phyloP scores from a whole-genome alignment of 2,888 invertebrate species.

The Notodonta dromedarius region DNA sequence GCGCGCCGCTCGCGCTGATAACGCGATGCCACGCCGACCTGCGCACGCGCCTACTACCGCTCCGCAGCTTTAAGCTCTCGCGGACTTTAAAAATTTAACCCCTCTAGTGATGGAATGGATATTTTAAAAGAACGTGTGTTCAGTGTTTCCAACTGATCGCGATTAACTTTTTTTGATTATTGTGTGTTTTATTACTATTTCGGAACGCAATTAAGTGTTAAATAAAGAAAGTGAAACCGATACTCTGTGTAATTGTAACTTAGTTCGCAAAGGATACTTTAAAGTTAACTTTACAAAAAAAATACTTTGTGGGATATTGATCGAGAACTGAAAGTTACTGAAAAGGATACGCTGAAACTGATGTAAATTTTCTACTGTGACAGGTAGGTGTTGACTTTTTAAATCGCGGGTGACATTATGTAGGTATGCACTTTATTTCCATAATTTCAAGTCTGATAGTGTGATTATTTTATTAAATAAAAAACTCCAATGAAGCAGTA shows the following conservation, averaged over 20 bases:
- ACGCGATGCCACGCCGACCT: constrained; percentile 80
- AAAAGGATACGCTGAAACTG: constrained; percentile 42
- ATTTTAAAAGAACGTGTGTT: constrained; percentile 61
- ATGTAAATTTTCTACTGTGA: constrained; percentile 39
- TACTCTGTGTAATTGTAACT: constrained; percentile 56
- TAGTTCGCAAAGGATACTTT: constrained; percentile 50
- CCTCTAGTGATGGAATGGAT: constrained; percentile 72
- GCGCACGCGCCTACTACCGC: constrained; percentile 72
- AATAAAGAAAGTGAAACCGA: constrained; percentile 67
- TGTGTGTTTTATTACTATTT: constrained; percentile 48
- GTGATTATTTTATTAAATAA: not conserved
- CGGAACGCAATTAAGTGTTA: constrained; percentile 46
- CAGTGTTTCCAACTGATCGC: constrained; percentile 60
- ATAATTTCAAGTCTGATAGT: not conserved
- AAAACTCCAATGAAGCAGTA: not conserved
- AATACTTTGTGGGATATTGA: constrained; percentile 38
- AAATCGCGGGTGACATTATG: not conserved
- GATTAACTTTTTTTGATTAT: constrained; percentile 43
- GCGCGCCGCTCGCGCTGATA: constrained; percentile 81
- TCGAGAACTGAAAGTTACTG: constrained; percentile 37
- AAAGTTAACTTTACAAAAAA: constrained; percentile 43
- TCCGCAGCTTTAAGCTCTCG: constrained; percentile 74
- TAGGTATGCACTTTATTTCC: not conserved
- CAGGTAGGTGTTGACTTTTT: constrained; percentile 47
- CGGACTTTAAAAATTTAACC: constrained; percentile 55